Evolutionary conservation across 1,140 invertebrate genomes (phyloP).

Genomic region (Hycleus phaleratus): DNA sequence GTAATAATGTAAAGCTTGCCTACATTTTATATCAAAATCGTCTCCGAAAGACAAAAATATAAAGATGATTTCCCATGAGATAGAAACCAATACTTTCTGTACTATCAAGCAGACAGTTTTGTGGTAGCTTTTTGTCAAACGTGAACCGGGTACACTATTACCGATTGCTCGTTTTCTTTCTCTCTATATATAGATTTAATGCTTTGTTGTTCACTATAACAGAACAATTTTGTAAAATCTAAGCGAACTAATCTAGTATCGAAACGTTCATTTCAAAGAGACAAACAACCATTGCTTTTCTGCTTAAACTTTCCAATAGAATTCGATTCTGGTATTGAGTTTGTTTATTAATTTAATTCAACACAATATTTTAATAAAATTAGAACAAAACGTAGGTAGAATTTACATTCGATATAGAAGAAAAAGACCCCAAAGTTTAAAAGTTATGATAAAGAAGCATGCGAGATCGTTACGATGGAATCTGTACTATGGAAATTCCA

Average conservation of each 20-base stretch:
- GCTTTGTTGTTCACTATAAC: neutral
- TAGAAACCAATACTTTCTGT: neutral
- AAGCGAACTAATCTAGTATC: neutral
- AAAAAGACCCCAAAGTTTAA: neutral
- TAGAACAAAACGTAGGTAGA: no score
- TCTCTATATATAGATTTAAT: neutral
- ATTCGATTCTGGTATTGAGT: no score
- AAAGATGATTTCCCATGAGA: neutral
- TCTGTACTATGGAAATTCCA: conserved; percentile 19
- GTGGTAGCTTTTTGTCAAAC: neutral
- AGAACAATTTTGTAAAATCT: neutral
- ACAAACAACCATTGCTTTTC: neutral
- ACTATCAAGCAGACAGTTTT: neutral
- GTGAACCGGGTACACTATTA: neutral
- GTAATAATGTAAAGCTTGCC: no score
- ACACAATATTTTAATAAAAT: no score
- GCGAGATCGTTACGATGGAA: conserved; percentile 4
- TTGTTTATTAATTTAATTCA: no score
- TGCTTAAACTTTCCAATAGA: neutral
- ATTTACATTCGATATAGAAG: no score
- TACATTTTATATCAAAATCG: neutral
- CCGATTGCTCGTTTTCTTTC: neutral
- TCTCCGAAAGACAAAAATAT: neutral
- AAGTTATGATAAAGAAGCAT: conserved; percentile 15
- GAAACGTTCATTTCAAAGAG: neutral